phyloP scores from a whole-genome alignment of 2,888 invertebrate genomes.

The Baccha elongata region DNA sequence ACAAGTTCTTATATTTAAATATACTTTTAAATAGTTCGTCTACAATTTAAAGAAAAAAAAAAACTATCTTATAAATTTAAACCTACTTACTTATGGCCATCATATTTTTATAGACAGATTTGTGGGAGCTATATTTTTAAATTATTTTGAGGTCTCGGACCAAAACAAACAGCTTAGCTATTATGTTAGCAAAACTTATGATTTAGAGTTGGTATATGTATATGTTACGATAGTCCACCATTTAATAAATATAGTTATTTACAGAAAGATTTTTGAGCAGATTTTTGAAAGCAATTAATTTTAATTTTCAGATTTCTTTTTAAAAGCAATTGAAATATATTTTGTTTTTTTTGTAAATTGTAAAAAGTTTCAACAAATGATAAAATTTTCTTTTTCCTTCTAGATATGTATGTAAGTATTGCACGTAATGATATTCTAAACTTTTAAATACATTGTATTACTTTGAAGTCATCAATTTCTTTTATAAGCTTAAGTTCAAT shows the following conservation, averaged over 20 bases:
- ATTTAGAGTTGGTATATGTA: not conserved
- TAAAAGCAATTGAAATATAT: slow-evolving; percentile 10
- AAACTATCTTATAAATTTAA: not conserved
- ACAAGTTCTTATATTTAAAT: slow-evolving; percentile 2
- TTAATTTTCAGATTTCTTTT: not conserved
- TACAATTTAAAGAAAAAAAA: no score
- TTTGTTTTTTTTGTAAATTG: slow-evolving; percentile 13
- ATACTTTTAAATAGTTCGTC: no score
- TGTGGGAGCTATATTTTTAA: not conserved
- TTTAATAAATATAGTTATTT: slow-evolving; percentile 12
- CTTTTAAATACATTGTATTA: not conserved
- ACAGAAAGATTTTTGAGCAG: slow-evolving; percentile 12
- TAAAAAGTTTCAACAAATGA: slow-evolving; percentile 24
- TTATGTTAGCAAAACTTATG: slow-evolving; percentile 1
- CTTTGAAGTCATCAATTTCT: not conserved
- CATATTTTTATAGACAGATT: not conserved
- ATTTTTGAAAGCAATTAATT: slow-evolving; percentile 27
- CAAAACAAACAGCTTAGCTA: slow-evolving; percentile 15
- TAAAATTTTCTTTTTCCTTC: slow-evolving; percentile 9
- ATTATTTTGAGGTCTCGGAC: slow-evolving; percentile 17
- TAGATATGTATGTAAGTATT: slow-evolving; percentile 35
- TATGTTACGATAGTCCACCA: slow-evolving; percentile 34
- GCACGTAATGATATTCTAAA: slow-evolving; percentile 27
- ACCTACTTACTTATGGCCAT: not conserved
- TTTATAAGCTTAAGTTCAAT: slow-evolving; percentile 5